Evolutionary conservation across 2,797 vertebrate genomes (phyloP), one percentile per base, ranked within the genome.

Genomic region (Halcyon leucocephala): DNA sequence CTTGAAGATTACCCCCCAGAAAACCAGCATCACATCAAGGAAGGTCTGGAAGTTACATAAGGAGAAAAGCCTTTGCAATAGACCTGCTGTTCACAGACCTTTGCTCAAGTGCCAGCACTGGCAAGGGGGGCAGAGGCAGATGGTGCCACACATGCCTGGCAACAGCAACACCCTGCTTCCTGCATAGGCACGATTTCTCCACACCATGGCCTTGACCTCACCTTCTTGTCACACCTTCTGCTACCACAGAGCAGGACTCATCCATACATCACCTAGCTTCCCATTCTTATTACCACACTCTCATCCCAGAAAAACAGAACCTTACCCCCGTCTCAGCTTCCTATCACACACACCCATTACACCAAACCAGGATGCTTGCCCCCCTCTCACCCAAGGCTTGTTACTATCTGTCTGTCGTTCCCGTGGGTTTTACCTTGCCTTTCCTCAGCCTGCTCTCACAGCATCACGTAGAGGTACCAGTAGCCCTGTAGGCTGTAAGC

Each of bases 1-100:
- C 71, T 91, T 86, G 67, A 98, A 96, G 89, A 85, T 88, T 52
- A 97, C 85, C 9, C 67, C 64, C 20, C 86, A 97, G 73, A 92
- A 96, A 87, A 67, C 71, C 96, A 96, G 97, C 97, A 80, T 95
- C 11, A 1, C 58, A 35, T 54, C 81, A 55, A 78, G 25, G 52
- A 93, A 92, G 93, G 85, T 90, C 62, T 93, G 95, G 67, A 71
- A 85, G 52, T 85, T 84, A 91, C 29, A 73, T 48, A 94, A 92
- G 85, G 94, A 92, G 82, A 82, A 95, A 82, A 89, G 42, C 82
- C 77, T 92, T 48, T 71, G 82, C 60, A 41, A 4, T 25, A 90
- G 62, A 72, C 62, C 76, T 90, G 86, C 85, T 92, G 86, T 51
- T 93, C 62, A 80, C 66, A 93, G 90, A 79, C 42, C 81, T 95